Evolutionary conservation across 2,113 vertebrate species (phyloP).

Genomic region (Lepisosteus osseus): DNA sequence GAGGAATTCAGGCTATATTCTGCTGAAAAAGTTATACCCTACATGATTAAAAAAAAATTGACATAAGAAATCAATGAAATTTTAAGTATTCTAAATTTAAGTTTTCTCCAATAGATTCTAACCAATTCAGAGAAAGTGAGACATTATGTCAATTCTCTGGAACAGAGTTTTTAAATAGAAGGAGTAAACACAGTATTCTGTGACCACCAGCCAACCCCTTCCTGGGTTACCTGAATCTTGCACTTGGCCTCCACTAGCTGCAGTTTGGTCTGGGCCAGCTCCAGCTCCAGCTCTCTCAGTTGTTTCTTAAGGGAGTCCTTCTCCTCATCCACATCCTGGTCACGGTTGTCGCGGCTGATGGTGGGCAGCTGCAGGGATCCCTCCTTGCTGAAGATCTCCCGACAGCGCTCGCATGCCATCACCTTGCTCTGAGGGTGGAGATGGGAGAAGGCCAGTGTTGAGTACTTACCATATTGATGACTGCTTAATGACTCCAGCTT

Average conservation of each 20-base stretch:
- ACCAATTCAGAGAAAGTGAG: no score
- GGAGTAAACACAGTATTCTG: neutral
- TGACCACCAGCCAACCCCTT: neutral
- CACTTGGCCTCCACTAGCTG: constrained; percentile 98
- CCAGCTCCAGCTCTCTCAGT: constrained; percentile 92
- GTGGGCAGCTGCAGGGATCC: constrained; percentile 73
- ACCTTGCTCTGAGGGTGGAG: constrained; percentile 77
- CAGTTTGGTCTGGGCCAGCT: constrained; percentile 97
- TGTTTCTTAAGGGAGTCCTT: constrained; percentile 92
- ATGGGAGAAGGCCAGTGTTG: neutral
- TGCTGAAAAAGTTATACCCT: no score
- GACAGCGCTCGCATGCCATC: constrained; percentile 89
- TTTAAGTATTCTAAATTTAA: no score
- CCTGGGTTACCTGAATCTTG: constrained; percentile 86
- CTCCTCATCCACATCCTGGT: constrained; percentile 79
- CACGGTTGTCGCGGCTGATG: constrained; percentile 57
- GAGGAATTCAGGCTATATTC: no score
- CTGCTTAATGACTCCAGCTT: no score
- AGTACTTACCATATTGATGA: no score
- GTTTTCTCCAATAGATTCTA: no score
- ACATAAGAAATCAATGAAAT: no score
- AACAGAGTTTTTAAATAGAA: no score
- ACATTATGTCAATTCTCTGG: no score
- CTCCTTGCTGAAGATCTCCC: constrained; percentile 86
- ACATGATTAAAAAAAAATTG: no score